Evolutionary conservation across 2,113 vertebrate genomes (phyloP).

Genomic region (Mus spicilegus): DNA sequence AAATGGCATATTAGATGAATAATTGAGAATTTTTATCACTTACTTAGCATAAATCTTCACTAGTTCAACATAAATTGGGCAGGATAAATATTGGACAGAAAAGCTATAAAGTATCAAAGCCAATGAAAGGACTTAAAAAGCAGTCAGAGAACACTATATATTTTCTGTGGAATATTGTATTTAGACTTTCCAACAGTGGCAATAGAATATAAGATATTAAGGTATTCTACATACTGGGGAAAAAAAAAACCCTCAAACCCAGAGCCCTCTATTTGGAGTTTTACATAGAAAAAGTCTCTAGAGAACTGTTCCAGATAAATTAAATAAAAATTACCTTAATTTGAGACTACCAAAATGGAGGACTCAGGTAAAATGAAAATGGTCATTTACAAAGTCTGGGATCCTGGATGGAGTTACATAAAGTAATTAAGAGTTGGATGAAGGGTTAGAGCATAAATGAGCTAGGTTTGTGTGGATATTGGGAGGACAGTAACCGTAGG

Average conservation of each 20-base stretch:
- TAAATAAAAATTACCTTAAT: background rate
- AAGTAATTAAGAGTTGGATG: background rate
- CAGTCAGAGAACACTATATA: constrained; percentile 3
- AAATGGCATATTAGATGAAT: background rate
- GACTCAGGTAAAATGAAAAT: constrained; percentile 8
- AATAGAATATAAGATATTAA: constrained; percentile 14
- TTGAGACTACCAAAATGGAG: background rate
- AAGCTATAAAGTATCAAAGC: constrained; percentile 25
- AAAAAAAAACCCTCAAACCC: background rate
- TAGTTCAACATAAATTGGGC: background rate
- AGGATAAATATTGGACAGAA: constrained; percentile 33
- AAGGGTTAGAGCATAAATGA: background rate
- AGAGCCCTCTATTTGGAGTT: background rate
- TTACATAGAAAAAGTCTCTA: background rate
- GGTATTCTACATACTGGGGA: background rate
- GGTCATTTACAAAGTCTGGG: background rate
- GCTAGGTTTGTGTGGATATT: background rate
- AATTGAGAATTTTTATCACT: constrained; percentile 28
- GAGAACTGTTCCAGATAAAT: background rate
- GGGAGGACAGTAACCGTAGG: background rate
- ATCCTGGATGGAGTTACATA: background rate
- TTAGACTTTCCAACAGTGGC: constrained; percentile 11
- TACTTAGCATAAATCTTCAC: constrained; percentile 19
- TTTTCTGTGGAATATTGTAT: background rate
- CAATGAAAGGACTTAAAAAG: constrained; percentile 44